Evolutionary conservation across 2,113 vertebrate species (phyloP).

Genomic region (Anarhynchus alexandrinus): DNA sequence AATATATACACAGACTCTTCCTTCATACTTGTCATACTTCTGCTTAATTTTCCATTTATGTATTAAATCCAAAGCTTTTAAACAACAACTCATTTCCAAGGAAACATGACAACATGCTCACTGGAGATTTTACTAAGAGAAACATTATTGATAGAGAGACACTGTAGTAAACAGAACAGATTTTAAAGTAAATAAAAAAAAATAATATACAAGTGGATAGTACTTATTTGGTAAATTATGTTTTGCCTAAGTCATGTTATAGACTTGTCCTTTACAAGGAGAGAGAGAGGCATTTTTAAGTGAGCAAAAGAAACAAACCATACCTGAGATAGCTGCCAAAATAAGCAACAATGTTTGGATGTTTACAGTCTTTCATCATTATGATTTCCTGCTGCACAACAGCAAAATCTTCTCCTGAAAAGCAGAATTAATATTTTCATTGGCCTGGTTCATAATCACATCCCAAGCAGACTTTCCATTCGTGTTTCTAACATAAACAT

Average conservation of each 20-base stretch:
- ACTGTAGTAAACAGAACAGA: background rate
- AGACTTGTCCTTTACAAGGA: background rate
- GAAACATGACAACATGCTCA: background rate
- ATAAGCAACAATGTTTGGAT: conserved; percentile 98
- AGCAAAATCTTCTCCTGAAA: conserved; percentile 96
- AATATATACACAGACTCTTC: background rate
- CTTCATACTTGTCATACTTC: background rate
- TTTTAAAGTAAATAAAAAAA: background rate
- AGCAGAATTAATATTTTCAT: conserved; percentile 53
- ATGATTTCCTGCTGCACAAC: conserved; percentile 99
- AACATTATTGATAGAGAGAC: background rate
- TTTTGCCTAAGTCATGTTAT: background rate
- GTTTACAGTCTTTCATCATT: conserved; percentile 99
- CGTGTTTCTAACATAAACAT: conserved; percentile 5
- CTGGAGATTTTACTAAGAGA: background rate
- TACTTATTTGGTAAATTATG: background rate
- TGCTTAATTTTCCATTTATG: background rate
- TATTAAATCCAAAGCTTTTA: background rate
- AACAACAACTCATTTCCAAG: background rate
- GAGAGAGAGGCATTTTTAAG: background rate
- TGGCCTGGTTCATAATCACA: background rate
- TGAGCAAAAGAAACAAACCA: conserved; percentile 48
- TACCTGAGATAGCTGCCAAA: conserved; percentile 99
- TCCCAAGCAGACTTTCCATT: background rate
- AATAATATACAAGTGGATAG: background rate